A percentile compares a stretch with the other conserved stretches of the same genome.
Conservation (phyloP, 2,888 invertebrate genomes). For the Clostera curtula region DNA sequence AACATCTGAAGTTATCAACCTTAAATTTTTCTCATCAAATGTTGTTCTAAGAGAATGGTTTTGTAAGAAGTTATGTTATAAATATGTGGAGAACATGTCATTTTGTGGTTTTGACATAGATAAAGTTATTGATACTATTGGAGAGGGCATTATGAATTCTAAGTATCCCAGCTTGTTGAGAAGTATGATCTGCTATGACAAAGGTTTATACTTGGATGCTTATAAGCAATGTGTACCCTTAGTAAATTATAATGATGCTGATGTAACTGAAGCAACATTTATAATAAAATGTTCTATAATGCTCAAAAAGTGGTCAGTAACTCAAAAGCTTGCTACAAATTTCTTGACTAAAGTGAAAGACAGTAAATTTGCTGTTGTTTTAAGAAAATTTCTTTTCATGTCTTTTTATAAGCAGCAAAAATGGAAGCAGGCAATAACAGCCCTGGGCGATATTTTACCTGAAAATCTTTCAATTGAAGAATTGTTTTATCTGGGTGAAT, state of each 20-base stretch:
- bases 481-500: slow-evolving; percentile 45
- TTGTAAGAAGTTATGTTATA: slow-evolving; percentile 47
- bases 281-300: slow-evolving; percentile 54
- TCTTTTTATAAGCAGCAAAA: slow-evolving; percentile 62
- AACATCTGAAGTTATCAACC: slow-evolving; percentile 38
- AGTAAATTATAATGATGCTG: slow-evolving; percentile 52
- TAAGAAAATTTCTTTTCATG: slow-evolving; percentile 46
- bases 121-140: slow-evolving; percentile 65
- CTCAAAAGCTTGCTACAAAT: slow-evolving; percentile 54
- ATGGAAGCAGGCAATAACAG: slow-evolving; percentile 61
- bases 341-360: slow-evolving; percentile 54
- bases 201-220: slow-evolving; percentile 72
- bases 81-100: slow-evolving; percentile 42
- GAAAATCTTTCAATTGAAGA: slow-evolving; percentile 36
- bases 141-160: slow-evolving; percentile 74
- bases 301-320: slow-evolving; percentile 56
- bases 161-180: slow-evolving; percentile 77
- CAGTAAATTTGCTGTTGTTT: slow-evolving; percentile 27
- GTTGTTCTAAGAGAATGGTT: slow-evolving; percentile 46
- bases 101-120: slow-evolving; percentile 56
- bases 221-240: slow-evolving; percentile 62
- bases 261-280: slow-evolving; percentile 48
- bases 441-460: slow-evolving; percentile 41
- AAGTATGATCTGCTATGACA: slow-evolving; percentile 71
- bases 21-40: slow-evolving; percentile 42